phyloP scores from a whole-genome alignment of 2,888 invertebrate genomes.

The Dascillus cervinus region DNA sequence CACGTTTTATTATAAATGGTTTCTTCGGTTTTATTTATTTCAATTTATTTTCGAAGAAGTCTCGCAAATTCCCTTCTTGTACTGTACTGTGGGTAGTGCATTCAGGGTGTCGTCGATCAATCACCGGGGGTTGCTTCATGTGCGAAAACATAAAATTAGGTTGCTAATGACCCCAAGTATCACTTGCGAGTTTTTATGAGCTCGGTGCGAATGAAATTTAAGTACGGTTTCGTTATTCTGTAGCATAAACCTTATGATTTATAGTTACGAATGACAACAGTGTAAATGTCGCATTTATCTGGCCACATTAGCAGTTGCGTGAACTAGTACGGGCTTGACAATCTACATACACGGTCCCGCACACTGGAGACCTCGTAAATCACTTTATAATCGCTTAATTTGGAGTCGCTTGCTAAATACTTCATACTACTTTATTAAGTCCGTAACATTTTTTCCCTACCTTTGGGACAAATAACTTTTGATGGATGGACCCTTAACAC shows the following conservation, averaged over 20 bases:
- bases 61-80: too few relatives aligned
- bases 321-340: constrained; percentile 19
- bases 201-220: constrained; percentile 23
- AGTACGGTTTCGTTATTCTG: constrained; percentile 27
- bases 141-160: constrained; percentile 19
- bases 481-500: too few relatives aligned
- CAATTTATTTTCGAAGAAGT: too few relatives aligned
- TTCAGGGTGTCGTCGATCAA: too few relatives aligned
- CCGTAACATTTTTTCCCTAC: too few relatives aligned
- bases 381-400: constrained; percentile 27
- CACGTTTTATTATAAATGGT: too few relatives aligned
- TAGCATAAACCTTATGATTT: constrained; percentile 27
- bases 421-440: constrained; percentile 20
- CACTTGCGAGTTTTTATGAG: constrained; percentile 21
- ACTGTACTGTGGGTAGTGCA: too few relatives aligned
- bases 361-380: constrained; percentile 23
- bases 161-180: constrained; percentile 20
- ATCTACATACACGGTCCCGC: constrained; percentile 21
- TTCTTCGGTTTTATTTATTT: too few relatives aligned
- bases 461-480: too few relatives aligned
- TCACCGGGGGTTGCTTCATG: constrained; percentile 18
- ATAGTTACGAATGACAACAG: constrained; percentile 24
- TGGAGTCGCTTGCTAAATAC: constrained; percentile 18
- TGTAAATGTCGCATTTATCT: constrained; percentile 27
- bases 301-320: constrained; percentile 23